phyloP scores from a whole-genome alignment of 64 coral and sea anemone genomes.

The Catalaphyllia jardinei region DNA sequence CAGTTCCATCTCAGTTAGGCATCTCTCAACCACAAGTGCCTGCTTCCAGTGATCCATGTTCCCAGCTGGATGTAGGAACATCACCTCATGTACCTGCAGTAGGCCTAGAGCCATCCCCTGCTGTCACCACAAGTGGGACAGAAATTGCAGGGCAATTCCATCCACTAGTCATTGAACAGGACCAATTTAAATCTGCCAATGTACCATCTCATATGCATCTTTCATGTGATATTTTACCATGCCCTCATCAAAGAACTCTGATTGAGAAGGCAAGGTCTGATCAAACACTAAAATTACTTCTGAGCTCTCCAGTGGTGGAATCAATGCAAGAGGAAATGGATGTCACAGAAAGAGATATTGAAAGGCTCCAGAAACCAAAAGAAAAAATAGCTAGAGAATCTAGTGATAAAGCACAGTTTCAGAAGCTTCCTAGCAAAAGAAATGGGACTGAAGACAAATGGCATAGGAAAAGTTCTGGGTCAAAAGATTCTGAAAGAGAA shows the following conservation, averaged over 20 bases:
- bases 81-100: not conserved
- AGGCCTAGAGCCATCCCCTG: not conserved
- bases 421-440: not conserved
- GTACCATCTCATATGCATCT: slow-evolving; percentile 63
- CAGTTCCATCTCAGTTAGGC: not conserved
- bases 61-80: not conserved
- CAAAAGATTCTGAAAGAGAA: not conserved
- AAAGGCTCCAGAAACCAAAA: not conserved
- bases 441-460: not conserved
- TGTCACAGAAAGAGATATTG: not conserved
- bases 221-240: slow-evolving; percentile 70
- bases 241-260: slow-evolving; percentile 45
- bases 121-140: not conserved
- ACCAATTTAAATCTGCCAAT: not conserved
- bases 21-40: not conserved
- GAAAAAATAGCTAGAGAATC: not conserved
- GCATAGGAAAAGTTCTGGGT: too few species aligned
- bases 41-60: not conserved
- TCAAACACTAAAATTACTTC: not conserved
- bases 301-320: slow-evolving; percentile 16
- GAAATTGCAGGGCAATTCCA: not conserved
- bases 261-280: slow-evolving; percentile 8
- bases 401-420: not conserved
- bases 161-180: not conserved
- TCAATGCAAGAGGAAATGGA: not conserved